Evolutionary conservation across 2,113 vertebrate genomes (phyloP).

Genomic region (Lophius piscatorius): DNA sequence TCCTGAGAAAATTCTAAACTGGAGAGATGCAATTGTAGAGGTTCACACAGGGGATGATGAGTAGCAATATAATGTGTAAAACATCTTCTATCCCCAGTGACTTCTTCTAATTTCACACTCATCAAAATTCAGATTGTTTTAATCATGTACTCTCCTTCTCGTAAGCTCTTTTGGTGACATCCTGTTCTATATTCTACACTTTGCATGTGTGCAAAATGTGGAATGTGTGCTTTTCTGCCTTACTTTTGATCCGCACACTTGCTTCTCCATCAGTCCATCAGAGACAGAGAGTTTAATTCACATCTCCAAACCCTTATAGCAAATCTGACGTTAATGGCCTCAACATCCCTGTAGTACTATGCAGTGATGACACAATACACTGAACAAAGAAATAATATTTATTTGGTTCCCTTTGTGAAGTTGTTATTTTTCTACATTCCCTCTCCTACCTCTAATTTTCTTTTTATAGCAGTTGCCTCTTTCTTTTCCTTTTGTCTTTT

Average conservation of each 20-base stretch:
- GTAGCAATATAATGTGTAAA: too few species aligned
- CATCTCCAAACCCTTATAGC: neutral
- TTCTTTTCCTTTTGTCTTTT: neutral
- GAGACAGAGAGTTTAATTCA: slow-evolving; percentile 1
- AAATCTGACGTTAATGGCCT: slow-evolving; percentile 9
- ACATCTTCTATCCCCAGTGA: slow-evolving; percentile 6
- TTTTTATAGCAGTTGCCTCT: neutral
- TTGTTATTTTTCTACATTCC: slow-evolving; percentile 6
- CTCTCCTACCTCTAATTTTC: slow-evolving; percentile 8
- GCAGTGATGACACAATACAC: slow-evolving; percentile 6
- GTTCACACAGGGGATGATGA: too few species aligned
- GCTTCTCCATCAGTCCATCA: neutral
- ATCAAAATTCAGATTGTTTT: neutral
- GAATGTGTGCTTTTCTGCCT: neutral
- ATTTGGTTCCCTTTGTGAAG: slow-evolving; percentile 10
- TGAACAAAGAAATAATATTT: slow-evolving; percentile 16
- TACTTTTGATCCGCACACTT: slow-evolving; percentile 11
- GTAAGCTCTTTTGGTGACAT: slow-evolving; percentile 2
- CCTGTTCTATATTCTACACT: slow-evolving; percentile 1
- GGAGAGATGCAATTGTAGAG: too few species aligned
- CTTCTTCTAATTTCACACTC: neutral
- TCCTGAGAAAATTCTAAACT: too few species aligned
- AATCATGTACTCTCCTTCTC: neutral
- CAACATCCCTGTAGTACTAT: slow-evolving; percentile 8
- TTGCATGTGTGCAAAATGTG: slow-evolving; percentile 3